These are phyloP conservation scores for Pelodytes ibericus DNA, from an alignment of 2,797 vertebrate species.

Conservation along the genomic window DNA sequence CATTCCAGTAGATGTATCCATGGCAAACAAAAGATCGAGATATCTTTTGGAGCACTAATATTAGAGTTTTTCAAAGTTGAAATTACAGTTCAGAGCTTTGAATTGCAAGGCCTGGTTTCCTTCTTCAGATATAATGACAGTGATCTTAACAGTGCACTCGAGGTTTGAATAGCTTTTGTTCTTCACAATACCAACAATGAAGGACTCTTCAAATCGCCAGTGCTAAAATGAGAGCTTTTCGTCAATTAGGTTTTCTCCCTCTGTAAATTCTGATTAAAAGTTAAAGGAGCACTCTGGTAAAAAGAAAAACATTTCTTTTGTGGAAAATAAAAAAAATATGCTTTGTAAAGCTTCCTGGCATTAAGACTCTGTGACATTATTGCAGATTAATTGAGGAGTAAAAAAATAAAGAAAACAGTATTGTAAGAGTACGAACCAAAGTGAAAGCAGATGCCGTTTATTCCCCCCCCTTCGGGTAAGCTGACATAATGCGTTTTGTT, in stretches of 20 bases:
- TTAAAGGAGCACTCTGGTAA: neutral
- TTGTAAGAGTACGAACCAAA: too few species aligned
- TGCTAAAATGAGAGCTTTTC: slow-evolving; percentile 5
- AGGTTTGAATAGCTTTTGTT: neutral
- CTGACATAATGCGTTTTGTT: too few species aligned
- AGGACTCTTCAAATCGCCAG: neutral
- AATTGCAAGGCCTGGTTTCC: neutral
- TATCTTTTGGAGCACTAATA: neutral
- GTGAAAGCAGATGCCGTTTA: too few species aligned
- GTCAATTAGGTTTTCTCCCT: neutral
- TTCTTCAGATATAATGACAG: neutral
- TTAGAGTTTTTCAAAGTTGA: neutral
- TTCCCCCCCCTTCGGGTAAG: too few species aligned
- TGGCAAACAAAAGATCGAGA: neutral
- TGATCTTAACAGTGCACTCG: neutral
- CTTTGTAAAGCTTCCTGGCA: neutral
- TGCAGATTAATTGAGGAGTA: too few species aligned
- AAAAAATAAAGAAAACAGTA: too few species aligned
- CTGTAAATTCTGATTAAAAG: neutral
- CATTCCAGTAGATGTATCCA: neutral
- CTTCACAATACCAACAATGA: neutral
- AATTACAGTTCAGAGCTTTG: too few species aligned
- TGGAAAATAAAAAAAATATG: neutral
- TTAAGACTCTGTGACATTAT: neutral
- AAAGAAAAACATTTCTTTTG: neutral